Conservation (phyloP, 37 sponge, comb jelly and placozoan species). For the Crambe crambe region DNA sequence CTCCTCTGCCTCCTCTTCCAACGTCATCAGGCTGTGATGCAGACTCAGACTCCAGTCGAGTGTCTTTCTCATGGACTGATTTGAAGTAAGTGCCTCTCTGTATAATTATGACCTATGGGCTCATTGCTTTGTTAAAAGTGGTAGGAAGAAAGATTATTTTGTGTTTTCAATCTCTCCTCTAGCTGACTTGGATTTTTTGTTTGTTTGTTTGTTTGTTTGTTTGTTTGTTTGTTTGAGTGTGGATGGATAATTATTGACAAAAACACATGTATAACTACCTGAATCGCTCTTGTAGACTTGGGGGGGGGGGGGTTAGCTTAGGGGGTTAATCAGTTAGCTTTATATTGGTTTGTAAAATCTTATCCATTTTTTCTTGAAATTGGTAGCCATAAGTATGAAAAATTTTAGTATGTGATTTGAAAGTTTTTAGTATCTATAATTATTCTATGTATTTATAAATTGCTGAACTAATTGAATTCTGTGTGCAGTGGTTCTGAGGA, state of each 20-base stretch:
- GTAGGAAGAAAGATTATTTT: too few relatives aligned
- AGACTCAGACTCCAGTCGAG: too few relatives aligned
- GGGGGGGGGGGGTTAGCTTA: neutral
- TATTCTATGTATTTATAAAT: too few relatives aligned
- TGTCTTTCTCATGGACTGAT: neutral
- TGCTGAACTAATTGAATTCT: neutral
- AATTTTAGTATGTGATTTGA: neutral
- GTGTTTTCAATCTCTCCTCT: too few relatives aligned
- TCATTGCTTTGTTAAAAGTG: too few relatives aligned
- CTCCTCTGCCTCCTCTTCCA: neutral
- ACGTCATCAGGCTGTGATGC: neutral
- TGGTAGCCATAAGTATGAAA: neutral
- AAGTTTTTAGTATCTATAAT: neutral
- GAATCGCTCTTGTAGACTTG: neutral
- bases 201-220: too few relatives aligned
- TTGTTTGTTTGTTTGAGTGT: too few relatives aligned
- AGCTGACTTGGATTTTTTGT: too few relatives aligned
- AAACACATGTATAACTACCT: too few relatives aligned
- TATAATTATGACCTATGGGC: too few relatives aligned
- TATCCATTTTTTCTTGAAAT: neutral
- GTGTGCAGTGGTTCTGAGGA: neutral
- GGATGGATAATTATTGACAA: too few relatives aligned
- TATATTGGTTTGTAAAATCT: neutral
- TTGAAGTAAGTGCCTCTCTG: neutral
- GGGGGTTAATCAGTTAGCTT: too few relatives aligned